A percentile compares a stretch with the other conserved stretches of the same genome.
Conservation (phyloP, 2,888 invertebrate genomes). For the Melanophora roralis region DNA sequence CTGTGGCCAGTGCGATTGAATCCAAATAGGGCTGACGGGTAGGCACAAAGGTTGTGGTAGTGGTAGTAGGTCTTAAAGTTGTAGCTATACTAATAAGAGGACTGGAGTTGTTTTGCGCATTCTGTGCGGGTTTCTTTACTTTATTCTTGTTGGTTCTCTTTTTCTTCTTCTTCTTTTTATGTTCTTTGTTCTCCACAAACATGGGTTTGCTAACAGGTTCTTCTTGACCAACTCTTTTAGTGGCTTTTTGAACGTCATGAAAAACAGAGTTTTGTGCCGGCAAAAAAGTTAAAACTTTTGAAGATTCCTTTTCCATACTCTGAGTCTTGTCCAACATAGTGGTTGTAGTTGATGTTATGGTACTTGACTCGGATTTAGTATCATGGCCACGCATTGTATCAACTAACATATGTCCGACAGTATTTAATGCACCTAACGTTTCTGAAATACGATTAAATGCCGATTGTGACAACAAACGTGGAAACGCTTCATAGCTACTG, state of each 20-base stretch:
- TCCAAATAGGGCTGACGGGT: slow-evolving; percentile 59
- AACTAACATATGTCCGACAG: slow-evolving; percentile 90
- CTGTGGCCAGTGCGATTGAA: slow-evolving; percentile 74
- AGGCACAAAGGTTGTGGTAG: slow-evolving; percentile 37
- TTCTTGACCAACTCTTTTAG: slow-evolving; percentile 68
- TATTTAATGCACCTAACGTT: slow-evolving; percentile 88
- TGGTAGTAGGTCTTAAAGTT: slow-evolving; percentile 70
- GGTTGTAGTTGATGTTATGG: neutral
- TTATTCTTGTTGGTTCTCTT: slow-evolving; percentile 74
- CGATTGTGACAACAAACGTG: slow-evolving; percentile 80
- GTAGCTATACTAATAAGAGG: slow-evolving; percentile 64
- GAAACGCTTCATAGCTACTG: slow-evolving; percentile 74
- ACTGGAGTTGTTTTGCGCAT: slow-evolving; percentile 59
- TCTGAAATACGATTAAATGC: slow-evolving; percentile 82
- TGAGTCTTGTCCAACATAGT: slow-evolving; percentile 14
- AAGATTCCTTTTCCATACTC: slow-evolving; percentile 26
- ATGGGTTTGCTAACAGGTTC: slow-evolving; percentile 65
- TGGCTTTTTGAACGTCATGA: slow-evolving; percentile 64
- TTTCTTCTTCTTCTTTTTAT: slow-evolving; percentile 73
- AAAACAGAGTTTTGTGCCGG: slow-evolving; percentile 61
- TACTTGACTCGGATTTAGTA: slow-evolving; percentile 37
- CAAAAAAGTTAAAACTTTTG: slow-evolving; percentile 60
- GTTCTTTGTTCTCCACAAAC: slow-evolving; percentile 74
- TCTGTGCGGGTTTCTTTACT: slow-evolving; percentile 72
- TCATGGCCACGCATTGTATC: slow-evolving; percentile 83